These are phyloP conservation scores for Percina caprodes DNA, from an alignment of 2,113 vertebrate species.

Conservation along the genomic window DNA sequence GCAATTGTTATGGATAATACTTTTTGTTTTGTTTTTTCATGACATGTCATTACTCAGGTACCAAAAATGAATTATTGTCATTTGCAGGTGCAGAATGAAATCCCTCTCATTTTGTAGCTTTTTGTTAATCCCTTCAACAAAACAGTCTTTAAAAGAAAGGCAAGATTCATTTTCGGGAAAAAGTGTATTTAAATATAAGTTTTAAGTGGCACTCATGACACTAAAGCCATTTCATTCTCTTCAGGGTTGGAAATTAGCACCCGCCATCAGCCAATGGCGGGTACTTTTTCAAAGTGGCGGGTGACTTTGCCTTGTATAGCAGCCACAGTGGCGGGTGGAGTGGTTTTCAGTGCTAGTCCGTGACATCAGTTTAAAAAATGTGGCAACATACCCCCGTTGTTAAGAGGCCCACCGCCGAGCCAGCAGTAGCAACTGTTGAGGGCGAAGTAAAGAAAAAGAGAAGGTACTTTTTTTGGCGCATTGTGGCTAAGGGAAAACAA, in stretches of 20 bases:
- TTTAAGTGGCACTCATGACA: constrained; percentile 5
- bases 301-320: no score
- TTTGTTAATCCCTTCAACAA: constrained; percentile 23
- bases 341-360: no score
- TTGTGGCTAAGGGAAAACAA: no score
- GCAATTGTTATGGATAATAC: background rate
- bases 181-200: constrained; percentile 24
- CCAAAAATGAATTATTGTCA: constrained; percentile 2
- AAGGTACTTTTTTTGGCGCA: no score
- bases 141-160: constrained; percentile 16
- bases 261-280: no score
- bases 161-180: constrained; percentile 21
- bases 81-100: constrained; percentile 2
- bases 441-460: no score
- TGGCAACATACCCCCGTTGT: no score
- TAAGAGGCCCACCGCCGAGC: no score
- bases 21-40: background rate
- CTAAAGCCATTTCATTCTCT: constrained; percentile 6
- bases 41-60: constrained; percentile 55
- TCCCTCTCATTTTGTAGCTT: constrained; percentile 21
- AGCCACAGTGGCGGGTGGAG: no score
- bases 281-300: no score
- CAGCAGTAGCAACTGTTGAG: no score
- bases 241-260: background rate
- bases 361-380: no score